A percentile compares a stretch with the other conserved stretches of the same genome.
Conservation (phyloP, 2,113 vertebrate species). For the Balaeniceps rex region DNA sequence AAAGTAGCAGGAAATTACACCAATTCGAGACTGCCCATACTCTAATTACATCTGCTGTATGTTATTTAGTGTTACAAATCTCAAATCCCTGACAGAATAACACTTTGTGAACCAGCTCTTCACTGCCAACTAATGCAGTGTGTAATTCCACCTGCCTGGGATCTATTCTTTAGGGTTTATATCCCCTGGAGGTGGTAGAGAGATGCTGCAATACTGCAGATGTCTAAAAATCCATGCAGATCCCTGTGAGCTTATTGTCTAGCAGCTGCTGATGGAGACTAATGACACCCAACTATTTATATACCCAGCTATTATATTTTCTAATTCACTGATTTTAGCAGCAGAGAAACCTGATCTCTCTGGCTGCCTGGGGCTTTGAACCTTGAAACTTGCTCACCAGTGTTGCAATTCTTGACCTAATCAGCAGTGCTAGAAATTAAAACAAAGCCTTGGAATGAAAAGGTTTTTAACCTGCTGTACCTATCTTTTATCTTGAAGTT, state of each 20-base stretch:
- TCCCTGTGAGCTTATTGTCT: background rate
- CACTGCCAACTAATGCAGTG: background rate
- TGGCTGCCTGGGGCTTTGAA: background rate
- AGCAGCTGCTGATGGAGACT: background rate
- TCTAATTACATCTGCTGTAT: background rate
- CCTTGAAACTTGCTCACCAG: background rate
- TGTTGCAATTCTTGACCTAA: background rate
- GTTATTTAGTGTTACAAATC: background rate
- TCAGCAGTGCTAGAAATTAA: background rate
- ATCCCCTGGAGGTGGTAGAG: background rate
- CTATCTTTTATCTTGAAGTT: background rate
- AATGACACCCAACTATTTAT: conserved; percentile 14
- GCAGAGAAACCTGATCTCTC: background rate
- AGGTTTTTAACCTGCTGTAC: background rate
- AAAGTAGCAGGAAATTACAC: conserved; percentile 3
- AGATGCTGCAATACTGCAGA: background rate
- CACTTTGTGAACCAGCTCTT: background rate
- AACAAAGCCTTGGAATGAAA: background rate
- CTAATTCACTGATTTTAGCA: conserved; percentile 26
- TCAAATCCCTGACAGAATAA: background rate
- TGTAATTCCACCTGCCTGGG: background rate
- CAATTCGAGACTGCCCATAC: background rate
- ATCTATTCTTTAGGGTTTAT: background rate
- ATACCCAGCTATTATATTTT: background rate
- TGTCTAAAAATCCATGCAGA: background rate